phyloP scores from a whole-genome alignment of 2,888 invertebrate genomes.

The Phytoseiulus persimilis region DNA sequence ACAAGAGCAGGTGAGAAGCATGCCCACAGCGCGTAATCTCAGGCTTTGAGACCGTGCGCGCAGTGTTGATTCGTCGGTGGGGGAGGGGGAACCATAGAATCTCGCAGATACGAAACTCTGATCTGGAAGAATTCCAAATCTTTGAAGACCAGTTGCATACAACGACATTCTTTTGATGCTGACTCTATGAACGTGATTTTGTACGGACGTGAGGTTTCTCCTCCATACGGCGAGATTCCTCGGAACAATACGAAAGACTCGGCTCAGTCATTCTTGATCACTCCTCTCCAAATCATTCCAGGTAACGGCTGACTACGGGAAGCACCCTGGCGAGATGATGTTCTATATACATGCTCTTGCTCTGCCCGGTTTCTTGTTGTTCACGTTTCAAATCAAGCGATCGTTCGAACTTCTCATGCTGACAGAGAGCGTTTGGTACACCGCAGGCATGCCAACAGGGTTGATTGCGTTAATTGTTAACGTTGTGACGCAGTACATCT shows the following conservation, averaged over 20 bases:
- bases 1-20: slow-evolving; percentile 72
- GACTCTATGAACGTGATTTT: too few species aligned
- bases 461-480: slow-evolving; percentile 71
- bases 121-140: too few species aligned
- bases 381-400: slow-evolving; percentile 66
- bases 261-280: slow-evolving; percentile 71
- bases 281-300: slow-evolving; percentile 43
- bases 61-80: too few species aligned
- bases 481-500: slow-evolving; percentile 80
- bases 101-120: too few species aligned
- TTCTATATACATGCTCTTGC: slow-evolving; percentile 65
- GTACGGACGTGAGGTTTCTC: too few species aligned
- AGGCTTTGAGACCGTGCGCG: too few species aligned
- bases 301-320: slow-evolving; percentile 43
- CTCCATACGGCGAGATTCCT: too few species aligned
- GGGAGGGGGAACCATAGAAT: too few species aligned
- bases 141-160: too few species aligned
- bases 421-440: slow-evolving; percentile 44
- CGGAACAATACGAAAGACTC: too few species aligned
- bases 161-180: too few species aligned
- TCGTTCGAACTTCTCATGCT: slow-evolving; percentile 64
- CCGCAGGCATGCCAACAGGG: slow-evolving; percentile 60
- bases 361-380: slow-evolving; percentile 74
- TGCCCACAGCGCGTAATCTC: too few species aligned
- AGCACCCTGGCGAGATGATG: slow-evolving; percentile 43